Base-by-base conservation (phyloP, 2,113 vertebrate genomes). In the Antechinus stuartii region DNA sequence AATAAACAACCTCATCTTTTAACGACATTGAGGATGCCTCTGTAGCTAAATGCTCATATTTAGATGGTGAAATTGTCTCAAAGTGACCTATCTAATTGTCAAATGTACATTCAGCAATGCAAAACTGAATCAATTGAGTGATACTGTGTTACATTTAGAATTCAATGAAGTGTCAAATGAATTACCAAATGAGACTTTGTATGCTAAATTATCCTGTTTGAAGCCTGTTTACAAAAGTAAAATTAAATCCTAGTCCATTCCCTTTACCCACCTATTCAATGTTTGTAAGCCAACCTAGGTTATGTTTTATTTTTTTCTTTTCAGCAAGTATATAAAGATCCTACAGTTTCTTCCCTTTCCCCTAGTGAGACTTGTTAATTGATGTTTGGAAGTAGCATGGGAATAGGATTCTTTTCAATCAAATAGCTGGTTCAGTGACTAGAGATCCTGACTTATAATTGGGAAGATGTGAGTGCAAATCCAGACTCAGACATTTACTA, bases 101-200 rank as follows among this genome's bases (percentile, higher is more conserved):
- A 93, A 92, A 54, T 92, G 12, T 96, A 14, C 6, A 46, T 61
- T 54, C 92, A 49, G 47, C 91, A 50, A 93, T 95, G 93, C 57
- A 91, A 94, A 92, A 90, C 27, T 35, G 90, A 46, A 92, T 96
- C 90, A 93, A 76, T 96, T 76, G 90, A 35, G 95, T 90, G 54
- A 92, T 96, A 94, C 16, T 90, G 94, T 93, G 91, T 96, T 93
- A 91, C 49, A 90, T 49, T 42, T 84, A 84, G 68, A 84, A 84
- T 84, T 89, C 91, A 91, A 68, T 91, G 57, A 96, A 90, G 53
- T 76, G 5, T 91, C 76, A 53, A 42, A 49, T 92, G 47, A 94
- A 92, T 96, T 93, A 95, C 46, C 56, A 97, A 54, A 92, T 94
- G 46, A 91, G 76, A 92, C 42, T 92, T 46, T 93, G 96, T 96